Evolutionary conservation across 92 coral and sea anemone species (phyloP), one percentile per base, ranked within the genome.

Genomic region (Zoanthus sansibaricus): DNA sequence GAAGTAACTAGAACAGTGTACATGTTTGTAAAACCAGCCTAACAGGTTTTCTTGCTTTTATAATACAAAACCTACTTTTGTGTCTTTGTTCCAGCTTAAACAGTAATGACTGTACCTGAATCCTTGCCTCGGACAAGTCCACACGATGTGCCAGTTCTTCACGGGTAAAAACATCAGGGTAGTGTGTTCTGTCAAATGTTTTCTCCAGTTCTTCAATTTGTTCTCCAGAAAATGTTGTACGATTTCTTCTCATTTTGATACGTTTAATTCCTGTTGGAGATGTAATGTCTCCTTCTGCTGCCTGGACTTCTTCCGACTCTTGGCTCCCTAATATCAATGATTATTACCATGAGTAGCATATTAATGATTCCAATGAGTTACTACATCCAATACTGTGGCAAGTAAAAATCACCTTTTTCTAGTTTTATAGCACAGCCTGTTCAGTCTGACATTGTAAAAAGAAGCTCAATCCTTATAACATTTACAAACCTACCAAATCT

Each of bases 91-190:
- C 97, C 98, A 92, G 95, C 95, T 68, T 90, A 88, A 85, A 87
- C 88, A 92, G 94, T 75, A 92, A 94, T 86, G 94, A 91, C 93
- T 92, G 74, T 94, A 97, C 99, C 99, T 97, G 99, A 44, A 95
- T 97, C 85, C 99, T 97, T 93, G 98, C 98, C 94, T 97, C 99
- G 69, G 99, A 91, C 20, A 95, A 93, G 31, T 95, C 98, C 73
- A 97, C 95, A 16, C 94, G 92, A 25, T 97, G 96, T 2, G 98
- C 97, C 8, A 97, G 87, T 83, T 97, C 96, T 64, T 97, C 99
- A 52, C 98, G 92, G 9, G 98, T 93, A 84, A 95, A 97, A 7
- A 97, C 99, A 75, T 97, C 99, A 66, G 98, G 99, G 71, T 97
- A 97, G 73, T 95, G 98, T 37, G 98, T 92, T 91, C 96, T 97